These are phyloP conservation scores for Pachymerium ferrugineum DNA, from an alignment of 2,888 invertebrate species.

Conservation along the genomic window DNA sequence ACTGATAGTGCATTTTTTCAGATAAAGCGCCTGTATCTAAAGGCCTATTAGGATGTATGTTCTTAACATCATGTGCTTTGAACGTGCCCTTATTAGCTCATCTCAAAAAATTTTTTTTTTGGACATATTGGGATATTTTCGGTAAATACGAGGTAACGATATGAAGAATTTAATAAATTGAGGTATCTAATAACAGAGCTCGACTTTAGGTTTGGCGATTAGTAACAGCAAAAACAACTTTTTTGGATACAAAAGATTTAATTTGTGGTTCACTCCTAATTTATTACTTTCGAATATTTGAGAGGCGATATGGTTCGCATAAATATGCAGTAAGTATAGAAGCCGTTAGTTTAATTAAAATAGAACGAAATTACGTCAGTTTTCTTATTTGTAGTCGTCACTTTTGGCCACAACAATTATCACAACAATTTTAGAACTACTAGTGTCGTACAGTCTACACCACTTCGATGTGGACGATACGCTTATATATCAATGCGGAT, in stretches of 20 bases:
- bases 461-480: conserved; percentile 44
- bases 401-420: conserved; percentile 49
- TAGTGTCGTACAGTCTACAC: conserved; percentile 45
- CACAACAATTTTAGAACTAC: conserved; percentile 48
- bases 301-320: conserved; percentile 52
- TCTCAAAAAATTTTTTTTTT: conserved; percentile 47
- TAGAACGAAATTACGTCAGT: too few relatives aligned
- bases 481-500: conserved; percentile 49
- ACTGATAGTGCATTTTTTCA: conserved; percentile 39
- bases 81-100: conserved; percentile 50
- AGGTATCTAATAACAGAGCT: background rate
- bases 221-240: conserved; percentile 49
- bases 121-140: conserved; percentile 48
- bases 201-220: conserved; percentile 48
- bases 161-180: too few relatives aligned
- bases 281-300: conserved; percentile 52
- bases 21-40: conserved; percentile 52
- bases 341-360: background rate
- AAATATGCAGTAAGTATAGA: conserved; percentile 49
- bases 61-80: conserved; percentile 50
- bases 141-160: conserved; percentile 45
- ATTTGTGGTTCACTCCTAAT: conserved; percentile 52
- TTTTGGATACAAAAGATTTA: conserved; percentile 53
- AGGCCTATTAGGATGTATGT: conserved; percentile 49
- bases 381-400: conserved; percentile 44